Conservation (phyloP, 2,888 invertebrate genomes). For the Nematopogon swammerdamellus region DNA sequence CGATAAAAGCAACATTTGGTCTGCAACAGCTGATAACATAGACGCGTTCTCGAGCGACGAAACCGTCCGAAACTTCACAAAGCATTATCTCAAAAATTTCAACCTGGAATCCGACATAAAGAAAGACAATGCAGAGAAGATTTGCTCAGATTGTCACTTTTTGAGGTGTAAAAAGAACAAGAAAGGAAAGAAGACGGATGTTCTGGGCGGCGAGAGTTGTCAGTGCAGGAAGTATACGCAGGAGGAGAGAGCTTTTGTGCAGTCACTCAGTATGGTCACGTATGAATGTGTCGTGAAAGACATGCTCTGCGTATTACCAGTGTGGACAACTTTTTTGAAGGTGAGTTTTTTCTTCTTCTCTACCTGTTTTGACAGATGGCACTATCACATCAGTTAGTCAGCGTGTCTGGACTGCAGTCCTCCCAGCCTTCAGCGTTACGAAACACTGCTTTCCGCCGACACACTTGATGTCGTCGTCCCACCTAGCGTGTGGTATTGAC, state of each 20-base stretch:
- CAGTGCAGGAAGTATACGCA: conserved; percentile 28
- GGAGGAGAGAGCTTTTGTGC: conserved; percentile 52
- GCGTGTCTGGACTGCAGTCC: too few relatives aligned
- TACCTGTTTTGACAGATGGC: too few relatives aligned
- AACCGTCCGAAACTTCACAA: conserved; percentile 65
- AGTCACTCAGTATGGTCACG: conserved; percentile 63
- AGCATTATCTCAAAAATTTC: conserved; percentile 55
- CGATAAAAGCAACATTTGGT: conserved; percentile 67
- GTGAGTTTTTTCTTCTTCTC: conserved; percentile 33
- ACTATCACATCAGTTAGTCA: too few relatives aligned
- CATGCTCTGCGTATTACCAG: conserved; percentile 70
- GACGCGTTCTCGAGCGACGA: conserved; percentile 73
- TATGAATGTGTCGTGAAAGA: conserved; percentile 81
- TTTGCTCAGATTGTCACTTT: conserved; percentile 18
- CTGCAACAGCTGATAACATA: conserved; percentile 63
- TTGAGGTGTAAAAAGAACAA: conserved; percentile 16
- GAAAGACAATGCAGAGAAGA: conserved; percentile 5
- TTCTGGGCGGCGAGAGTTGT: conserved; percentile 20
- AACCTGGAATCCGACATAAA: conserved; percentile 7
- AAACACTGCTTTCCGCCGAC: too few relatives aligned
- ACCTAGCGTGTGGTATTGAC: too few relatives aligned
- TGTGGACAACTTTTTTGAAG: conserved; percentile 67
- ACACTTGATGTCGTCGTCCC: too few relatives aligned
- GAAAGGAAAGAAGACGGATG: conserved; percentile 21
- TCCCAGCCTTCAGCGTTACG: too few relatives aligned